phyloP scores from a whole-genome alignment of 1,140 invertebrate genomes.

The Calycopis cecrops region DNA sequence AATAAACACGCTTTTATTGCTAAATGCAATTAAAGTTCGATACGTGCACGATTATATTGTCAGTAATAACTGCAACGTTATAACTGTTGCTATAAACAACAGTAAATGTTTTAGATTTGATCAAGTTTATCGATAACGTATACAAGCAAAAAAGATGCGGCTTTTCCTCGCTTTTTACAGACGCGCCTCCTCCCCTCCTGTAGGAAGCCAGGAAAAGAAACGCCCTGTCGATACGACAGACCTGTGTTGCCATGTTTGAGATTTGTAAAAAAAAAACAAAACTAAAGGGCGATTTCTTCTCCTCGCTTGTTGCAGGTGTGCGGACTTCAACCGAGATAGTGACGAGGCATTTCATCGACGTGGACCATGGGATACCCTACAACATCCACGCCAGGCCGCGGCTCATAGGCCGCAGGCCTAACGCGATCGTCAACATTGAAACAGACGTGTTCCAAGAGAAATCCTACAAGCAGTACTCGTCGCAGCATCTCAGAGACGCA shows the following conservation, averaged over 20 bases:
- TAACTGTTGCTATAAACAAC: no score
- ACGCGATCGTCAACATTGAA: slow-evolving; percentile 61
- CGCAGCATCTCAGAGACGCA: slow-evolving; percentile 61
- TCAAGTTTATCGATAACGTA: no score
- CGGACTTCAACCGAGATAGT: slow-evolving; percentile 62
- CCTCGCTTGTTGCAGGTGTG: slow-evolving; percentile 70
- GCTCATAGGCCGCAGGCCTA: slow-evolving; percentile 50
- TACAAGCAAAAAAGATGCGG: slow-evolving; percentile 24
- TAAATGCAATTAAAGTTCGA: no score
- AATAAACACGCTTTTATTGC: no score
- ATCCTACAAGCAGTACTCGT: slow-evolving; percentile 69
- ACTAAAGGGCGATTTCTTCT: slow-evolving; percentile 62
- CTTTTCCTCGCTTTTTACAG: slow-evolving; percentile 71
- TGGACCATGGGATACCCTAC: slow-evolving; percentile 57
- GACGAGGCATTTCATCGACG: slow-evolving; percentile 59
- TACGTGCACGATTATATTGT: no score
- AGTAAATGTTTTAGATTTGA: no score
- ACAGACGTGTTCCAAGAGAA: slow-evolving; percentile 68
- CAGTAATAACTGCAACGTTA: no score
- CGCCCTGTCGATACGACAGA: slow-evolving; percentile 37
- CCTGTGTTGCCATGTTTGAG: no score
- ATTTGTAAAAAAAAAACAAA: background rate
- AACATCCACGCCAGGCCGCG: slow-evolving; percentile 58
- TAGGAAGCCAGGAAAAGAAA: slow-evolving; percentile 72
- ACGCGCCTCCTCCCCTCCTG: slow-evolving; percentile 41